Evolutionary conservation across 1,140 invertebrate species (phyloP).

Genomic region (Hycleus cichorii): DNA sequence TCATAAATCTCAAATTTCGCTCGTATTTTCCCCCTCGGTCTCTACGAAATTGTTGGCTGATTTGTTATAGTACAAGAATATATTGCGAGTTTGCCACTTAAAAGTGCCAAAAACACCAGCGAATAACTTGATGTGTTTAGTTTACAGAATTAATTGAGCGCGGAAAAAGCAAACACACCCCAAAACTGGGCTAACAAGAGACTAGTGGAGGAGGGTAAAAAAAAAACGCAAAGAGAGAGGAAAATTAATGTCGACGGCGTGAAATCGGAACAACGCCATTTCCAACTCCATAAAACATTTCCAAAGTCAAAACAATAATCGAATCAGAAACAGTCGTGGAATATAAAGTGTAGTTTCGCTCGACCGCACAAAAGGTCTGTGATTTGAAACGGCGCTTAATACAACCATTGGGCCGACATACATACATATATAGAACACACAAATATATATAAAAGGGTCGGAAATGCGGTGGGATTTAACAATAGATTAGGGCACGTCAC

Average conservation of each 20-base stretch:
- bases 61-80: no score
- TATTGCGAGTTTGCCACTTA: not conserved
- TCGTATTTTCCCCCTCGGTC: no score
- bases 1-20: no score
- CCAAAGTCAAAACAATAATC: constrained; percentile 10
- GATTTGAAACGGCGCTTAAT: constrained; percentile 17
- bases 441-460: constrained; percentile 16
- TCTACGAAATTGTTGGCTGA: no score
- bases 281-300: constrained; percentile 8
- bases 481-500: constrained; percentile 18
- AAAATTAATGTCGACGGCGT: constrained; percentile 5
- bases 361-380: constrained; percentile 16
- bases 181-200: no score
- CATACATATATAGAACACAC: not conserved
- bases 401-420: not conserved
- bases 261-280: constrained; percentile 1
- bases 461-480: constrained; percentile 8
- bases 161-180: no score
- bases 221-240: not conserved
- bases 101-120: not conserved
- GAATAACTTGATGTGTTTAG: constrained; percentile 3
- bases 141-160: constrained; percentile 8
- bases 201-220: no score
- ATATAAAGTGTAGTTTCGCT: constrained; percentile 17
- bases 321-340: constrained; percentile 14